phyloP scores from a whole-genome alignment of 1,140 invertebrate species.

The Bradysia coprophila region DNA sequence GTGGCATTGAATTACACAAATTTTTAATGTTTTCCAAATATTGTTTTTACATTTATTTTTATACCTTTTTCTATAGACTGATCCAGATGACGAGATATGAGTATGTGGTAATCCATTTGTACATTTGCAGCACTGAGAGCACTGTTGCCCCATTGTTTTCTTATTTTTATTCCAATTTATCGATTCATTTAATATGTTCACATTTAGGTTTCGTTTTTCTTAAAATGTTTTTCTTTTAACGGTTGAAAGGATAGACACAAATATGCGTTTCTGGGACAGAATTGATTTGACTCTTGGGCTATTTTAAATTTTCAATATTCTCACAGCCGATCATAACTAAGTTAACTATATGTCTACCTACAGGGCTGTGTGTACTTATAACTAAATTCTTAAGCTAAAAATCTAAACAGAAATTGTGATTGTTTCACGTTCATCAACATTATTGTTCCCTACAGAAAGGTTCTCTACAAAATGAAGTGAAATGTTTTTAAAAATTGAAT shows the following conservation, averaged over 20 bases:
- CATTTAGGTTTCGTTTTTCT: not conserved
- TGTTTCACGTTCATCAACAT: too few species aligned
- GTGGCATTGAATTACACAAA: not conserved
- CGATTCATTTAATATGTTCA: not conserved
- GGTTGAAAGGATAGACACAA: not conserved
- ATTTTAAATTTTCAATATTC: too few species aligned
- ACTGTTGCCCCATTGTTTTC: conserved; percentile 22
- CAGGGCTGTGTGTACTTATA: too few species aligned
- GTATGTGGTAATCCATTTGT: conserved; percentile 17
- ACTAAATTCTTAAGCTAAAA: too few species aligned
- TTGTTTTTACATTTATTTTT: not conserved
- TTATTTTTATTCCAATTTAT: conserved; percentile 18
- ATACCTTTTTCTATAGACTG: conserved; percentile 23
- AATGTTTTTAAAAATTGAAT: too few species aligned
- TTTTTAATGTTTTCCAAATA: not conserved
- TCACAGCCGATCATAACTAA: too few species aligned
- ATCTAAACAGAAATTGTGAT: too few species aligned
- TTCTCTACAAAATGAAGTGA: too few species aligned
- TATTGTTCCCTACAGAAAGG: too few species aligned
- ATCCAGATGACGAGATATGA: conserved; percentile 17
- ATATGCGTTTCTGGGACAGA: not conserved
- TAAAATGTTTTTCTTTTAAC: not conserved
- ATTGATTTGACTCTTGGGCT: too few species aligned
- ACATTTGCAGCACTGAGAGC: conserved; percentile 10
- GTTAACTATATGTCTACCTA: too few species aligned